These are phyloP conservation scores for Nothoprocta perdicaria DNA, from an alignment of 2,113 vertebrate genomes.

Conservation along the genomic window DNA sequence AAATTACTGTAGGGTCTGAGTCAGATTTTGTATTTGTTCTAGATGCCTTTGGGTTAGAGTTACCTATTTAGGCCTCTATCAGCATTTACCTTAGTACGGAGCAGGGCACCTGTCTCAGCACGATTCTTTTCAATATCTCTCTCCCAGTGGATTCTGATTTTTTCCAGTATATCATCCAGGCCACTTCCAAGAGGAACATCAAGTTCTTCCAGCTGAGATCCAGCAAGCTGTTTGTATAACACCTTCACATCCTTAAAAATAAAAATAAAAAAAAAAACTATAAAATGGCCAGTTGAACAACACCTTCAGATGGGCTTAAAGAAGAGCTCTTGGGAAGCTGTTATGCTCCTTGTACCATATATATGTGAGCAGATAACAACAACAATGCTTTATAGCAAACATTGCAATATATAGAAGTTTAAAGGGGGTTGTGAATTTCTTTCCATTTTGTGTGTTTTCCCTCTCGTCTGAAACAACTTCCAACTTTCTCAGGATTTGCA, in stretches of 20 bases:
- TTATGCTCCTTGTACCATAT: neutral
- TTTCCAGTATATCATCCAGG: slow-evolving; percentile 89
- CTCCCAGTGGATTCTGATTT: slow-evolving; percentile 92
- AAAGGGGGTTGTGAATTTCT: neutral
- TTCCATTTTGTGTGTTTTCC: neutral
- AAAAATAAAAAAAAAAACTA: neutral
- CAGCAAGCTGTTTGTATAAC: slow-evolving; percentile 89
- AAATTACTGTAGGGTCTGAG: neutral
- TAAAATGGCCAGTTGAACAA: neutral
- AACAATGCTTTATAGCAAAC: neutral
- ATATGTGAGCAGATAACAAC: neutral
- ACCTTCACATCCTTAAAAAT: slow-evolving; percentile 85
- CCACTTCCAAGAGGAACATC: slow-evolving; percentile 84
- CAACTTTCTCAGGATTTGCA: neutral
- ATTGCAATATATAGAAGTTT: neutral
- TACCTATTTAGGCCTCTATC: neutral
- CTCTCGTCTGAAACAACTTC: neutral
- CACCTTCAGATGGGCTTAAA: neutral
- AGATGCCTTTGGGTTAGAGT: neutral
- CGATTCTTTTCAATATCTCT: slow-evolving; percentile 88
- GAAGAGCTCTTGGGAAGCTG: neutral
- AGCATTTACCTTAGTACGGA: slow-evolving; percentile 85
- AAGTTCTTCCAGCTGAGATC: slow-evolving; percentile 86
- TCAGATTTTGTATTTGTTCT: neutral
- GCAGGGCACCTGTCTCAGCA: slow-evolving; percentile 82